These are phyloP conservation scores for Mamestra configurata DNA, from an alignment of 1,140 invertebrate species.

Conservation along the genomic window DNA sequence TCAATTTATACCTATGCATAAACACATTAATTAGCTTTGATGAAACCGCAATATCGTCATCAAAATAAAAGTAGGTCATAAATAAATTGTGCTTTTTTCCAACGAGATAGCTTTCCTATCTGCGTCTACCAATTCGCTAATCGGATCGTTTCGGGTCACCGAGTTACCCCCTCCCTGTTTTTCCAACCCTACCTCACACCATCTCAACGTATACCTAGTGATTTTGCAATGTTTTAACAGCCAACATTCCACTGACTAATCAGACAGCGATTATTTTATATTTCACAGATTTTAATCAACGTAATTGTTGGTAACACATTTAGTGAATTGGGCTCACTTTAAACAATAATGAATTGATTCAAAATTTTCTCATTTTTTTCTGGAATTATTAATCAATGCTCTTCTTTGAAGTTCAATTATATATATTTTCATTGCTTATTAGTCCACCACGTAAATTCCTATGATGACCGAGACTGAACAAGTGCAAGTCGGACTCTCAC, in stretches of 20 bases:
- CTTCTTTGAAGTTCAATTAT: no score
- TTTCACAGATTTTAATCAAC: constrained; percentile 31
- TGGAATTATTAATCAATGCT: not conserved
- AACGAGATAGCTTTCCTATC: constrained; percentile 42
- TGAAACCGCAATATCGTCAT: not conserved
- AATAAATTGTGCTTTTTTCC: constrained; percentile 6
- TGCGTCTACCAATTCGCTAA: constrained; percentile 43
- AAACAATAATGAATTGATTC: constrained; percentile 9
- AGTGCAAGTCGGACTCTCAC: no score
- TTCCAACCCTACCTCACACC: constrained; percentile 26
- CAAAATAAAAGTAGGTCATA: constrained; percentile 1
- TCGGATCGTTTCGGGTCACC: constrained; percentile 44
- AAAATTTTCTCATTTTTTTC: not conserved
- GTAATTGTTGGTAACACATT: constrained; percentile 17
- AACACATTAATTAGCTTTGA: no score
- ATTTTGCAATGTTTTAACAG: not conserved
- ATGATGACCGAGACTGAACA: no score
- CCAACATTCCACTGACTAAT: not conserved
- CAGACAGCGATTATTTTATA: constrained; percentile 21
- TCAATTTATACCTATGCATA: no score
- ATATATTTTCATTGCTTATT: no score
- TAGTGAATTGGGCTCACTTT: constrained; percentile 6
- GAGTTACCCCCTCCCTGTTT: constrained; percentile 10
- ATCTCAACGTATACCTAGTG: not conserved
- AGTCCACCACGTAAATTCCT: no score